Evolutionary conservation across 1,140 invertebrate species (phyloP), one percentile per base, ranked within the genome.

Genomic region (Zophobas morio): DNA sequence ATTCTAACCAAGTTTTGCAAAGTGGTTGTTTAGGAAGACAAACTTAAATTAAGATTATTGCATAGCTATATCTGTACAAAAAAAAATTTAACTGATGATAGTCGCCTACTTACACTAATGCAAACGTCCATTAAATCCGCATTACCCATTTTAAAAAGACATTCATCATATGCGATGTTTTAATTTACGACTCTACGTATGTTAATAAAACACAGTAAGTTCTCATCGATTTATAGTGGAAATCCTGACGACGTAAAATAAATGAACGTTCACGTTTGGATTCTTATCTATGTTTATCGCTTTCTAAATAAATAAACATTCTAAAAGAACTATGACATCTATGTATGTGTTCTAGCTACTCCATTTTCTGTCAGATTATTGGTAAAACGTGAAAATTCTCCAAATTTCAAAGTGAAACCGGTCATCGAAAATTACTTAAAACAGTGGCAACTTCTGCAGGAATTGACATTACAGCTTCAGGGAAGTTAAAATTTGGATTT

Each of bases 401-500:
- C 20, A 20, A 32, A 2, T 60, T 57, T 33, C 20, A 57, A 57
- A 33, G 35, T 57, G 20, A 51, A 51, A 2, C n/a, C n/a, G 20
- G 20, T n/a, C 49, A 46, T 46, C n/a, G 37, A n/a, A 39, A 39
- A 66, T 42, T 66, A 66, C 39, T 66, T 66, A 66, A 66, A 57
- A 51, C 49, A 51, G 33, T 36, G 37, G 57, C 57, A 2, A 66
- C 33, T 51, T 66, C 37, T 40, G 60, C 20, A 32, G 8, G 8
- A 42, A 66, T 66, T 39, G 60, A 46, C 39, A 42, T 66, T 42
- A 66, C 33, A 66, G 60, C 60, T 39, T 42, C 39, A 33, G 39
- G 60, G 39, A 66, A 42, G 37, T 39, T 66, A 42, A 66, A 66
- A 66, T 66, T 66, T 66, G 57, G 20, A 63, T 36, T 37, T 33